Evolutionary conservation across 92 coral and sea anemone species (phyloP), one percentile per base, ranked within the genome.

Genomic region (Umimayanthus chanpuru): DNA sequence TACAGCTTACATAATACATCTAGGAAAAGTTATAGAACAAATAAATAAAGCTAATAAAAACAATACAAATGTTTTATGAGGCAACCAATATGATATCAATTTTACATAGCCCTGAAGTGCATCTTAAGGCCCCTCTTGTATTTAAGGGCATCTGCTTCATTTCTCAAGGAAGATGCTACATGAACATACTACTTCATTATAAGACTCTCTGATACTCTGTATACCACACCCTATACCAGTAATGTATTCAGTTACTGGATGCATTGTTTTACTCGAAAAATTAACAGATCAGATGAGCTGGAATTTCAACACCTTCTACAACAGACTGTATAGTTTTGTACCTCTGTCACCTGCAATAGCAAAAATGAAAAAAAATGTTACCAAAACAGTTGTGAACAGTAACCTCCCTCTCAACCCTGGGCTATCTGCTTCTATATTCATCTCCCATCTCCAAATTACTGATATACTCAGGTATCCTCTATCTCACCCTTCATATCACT

Each of bases 21-120:
- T 72, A 72, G 76, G 76, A 72, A 72, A 72, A 6, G 76, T 72
- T 72, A 72, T 72, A 72, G 76, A 72, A 72, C 76, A 72, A 72
- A 72, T 72, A 72, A 72, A 72, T 72, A 72, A 72, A 72, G 39
- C 8, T 72, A 72, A 72, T 72, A 72, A 72, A 71, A 72, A 72
- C 76, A 72, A 72, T 72, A 72, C 76, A 72, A 72, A 72, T 72
- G 76, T 72, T 72, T 72, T 72, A 72, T n/a, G 76, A 72, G 16
- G 76, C 32, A 30, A 30, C 76, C 76, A 72, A n/a, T 61, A 30
- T 72, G 76, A 72, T 72, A 72, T 72, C 76, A 72, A 72, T 72
- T 72, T 72, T 72, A 72, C 76, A 72, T 72, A 72, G 76, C 76
- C 76, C 76, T 72, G 76, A 72, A 72, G 76, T 72, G 76, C 76